Evolutionary conservation across 64 coral and sea anemone species (phyloP).

Genomic region (Stichodactyla helianthus): DNA sequence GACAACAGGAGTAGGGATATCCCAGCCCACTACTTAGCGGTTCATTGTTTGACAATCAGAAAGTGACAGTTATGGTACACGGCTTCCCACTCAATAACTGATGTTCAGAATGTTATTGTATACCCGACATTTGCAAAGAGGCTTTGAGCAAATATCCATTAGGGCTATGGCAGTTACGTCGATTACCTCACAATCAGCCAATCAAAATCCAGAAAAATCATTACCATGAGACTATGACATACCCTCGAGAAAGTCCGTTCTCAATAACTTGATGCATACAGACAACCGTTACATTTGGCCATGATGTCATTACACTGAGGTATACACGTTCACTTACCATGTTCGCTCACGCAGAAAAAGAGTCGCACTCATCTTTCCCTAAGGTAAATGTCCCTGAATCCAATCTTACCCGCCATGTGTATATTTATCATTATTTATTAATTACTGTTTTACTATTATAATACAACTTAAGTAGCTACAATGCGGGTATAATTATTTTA

Average conservation of each 20-base stretch:
- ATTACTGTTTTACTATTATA: not conserved
- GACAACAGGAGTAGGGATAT: not conserved
- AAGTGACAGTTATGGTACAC: not conserved
- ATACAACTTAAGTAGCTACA: not conserved
- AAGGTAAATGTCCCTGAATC: not conserved
- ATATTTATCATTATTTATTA: constrained; percentile 2
- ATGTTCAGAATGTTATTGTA: not conserved
- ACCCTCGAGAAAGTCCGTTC: not conserved
- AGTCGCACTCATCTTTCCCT: not conserved
- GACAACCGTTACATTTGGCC: not conserved
- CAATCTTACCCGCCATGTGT: not conserved
- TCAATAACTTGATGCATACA: not conserved
- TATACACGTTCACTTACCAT: not conserved
- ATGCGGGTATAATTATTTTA: constrained; percentile 7
- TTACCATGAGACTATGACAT: not conserved
- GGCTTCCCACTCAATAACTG: not conserved
- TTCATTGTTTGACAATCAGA: not conserved
- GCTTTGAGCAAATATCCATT: constrained; percentile 12
- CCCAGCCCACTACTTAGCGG: constrained; percentile 9
- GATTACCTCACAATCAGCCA: constrained; percentile 3
- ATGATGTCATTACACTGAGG: not conserved
- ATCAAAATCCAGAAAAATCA: not conserved
- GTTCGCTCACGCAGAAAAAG: not conserved
- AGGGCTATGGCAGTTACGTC: not conserved
- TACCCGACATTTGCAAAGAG: constrained; percentile 1